Base-by-base conservation (phyloP, 92 coral and sea anemone species). In the Micromussa lordhowensis region DNA sequence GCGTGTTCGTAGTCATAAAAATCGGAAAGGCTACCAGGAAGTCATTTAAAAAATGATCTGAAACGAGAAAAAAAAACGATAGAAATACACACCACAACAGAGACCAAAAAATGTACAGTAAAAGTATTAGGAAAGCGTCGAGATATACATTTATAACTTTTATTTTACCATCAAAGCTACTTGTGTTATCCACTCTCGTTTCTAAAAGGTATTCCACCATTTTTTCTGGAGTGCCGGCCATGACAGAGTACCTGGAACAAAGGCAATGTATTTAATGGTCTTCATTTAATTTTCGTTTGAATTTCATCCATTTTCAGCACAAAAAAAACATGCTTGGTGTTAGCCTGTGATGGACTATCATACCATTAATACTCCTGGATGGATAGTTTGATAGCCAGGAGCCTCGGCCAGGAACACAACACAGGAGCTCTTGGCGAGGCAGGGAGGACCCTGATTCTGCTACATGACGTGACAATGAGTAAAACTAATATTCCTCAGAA, bases 141-240 rank as follows among this genome's bases (percentile, higher is more conserved):
- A 74, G 29, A 16, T 13, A 17, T 13, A 69, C 31, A 1, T 24
- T 44, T 44, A 44, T 44, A 44, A 44, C 8, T 44, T 44, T 6
- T 4, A 17, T 11, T 35, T 87, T 89, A 90, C 96, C 91, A 59
- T 93, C 92, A 40, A 76, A 77, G 15, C 86, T 91, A 35, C 86
- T 92, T 53, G 90, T 75, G 44, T 91, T 91, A 74, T 95, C 98
- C 17, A 94, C 84, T 68, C 95, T 87, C 68, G 91, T 91, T 87
- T 97, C 96, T 55, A 97, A 73, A 55, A 97, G 88, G 86, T 97
- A 91, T 83, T 97, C 99, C 51, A 97, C 93, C 89, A 93, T 94
- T 73, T 96, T 97, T 70, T 89, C 95, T 3, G 98, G 96, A 17
- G 96, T 92, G 6, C 99, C 99, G 0, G 98, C 96, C 93, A 96